Evolutionary conservation across 1,140 invertebrate species (phyloP).

Genomic region (Lepidotrigona ventralis): DNA sequence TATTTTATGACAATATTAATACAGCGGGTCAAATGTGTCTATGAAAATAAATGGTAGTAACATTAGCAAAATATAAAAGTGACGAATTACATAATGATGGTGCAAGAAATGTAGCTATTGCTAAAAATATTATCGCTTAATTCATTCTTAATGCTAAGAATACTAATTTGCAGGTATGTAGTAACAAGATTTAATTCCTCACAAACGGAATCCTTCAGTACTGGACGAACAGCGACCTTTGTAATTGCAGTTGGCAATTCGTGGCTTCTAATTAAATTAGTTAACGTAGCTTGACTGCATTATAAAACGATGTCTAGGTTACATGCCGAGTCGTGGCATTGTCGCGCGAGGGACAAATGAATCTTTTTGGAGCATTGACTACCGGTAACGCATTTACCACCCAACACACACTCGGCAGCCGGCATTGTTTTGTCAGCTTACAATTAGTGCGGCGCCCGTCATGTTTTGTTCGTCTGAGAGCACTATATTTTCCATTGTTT

Average conservation of each 20-base stretch:
- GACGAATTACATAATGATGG: too few relatives aligned
- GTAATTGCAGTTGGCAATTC: not conserved
- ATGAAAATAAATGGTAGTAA: too few relatives aligned
- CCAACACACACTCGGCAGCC: constrained; percentile 26
- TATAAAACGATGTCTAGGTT: not conserved
- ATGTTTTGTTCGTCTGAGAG: constrained; percentile 47
- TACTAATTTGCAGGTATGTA: not conserved
- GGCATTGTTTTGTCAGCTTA: constrained; percentile 55
- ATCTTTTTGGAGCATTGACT: constrained; percentile 55
- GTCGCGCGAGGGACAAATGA: constrained; percentile 44
- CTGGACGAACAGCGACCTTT: not conserved
- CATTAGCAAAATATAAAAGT: too few relatives aligned
- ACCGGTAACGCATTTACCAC: constrained; percentile 51
- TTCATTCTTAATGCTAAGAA: too few relatives aligned
- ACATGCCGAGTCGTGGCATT: constrained; percentile 20
- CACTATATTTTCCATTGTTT: constrained; percentile 17
- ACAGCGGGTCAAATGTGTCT: too few relatives aligned
- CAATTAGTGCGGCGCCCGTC: constrained; percentile 33
- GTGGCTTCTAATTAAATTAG: not conserved
- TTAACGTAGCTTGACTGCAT: not conserved
- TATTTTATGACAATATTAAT: too few relatives aligned
- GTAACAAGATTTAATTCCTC: not conserved
- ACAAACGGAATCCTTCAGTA: not conserved
- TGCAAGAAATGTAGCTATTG: too few relatives aligned
- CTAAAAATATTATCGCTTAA: too few relatives aligned